Conservation (phyloP, 2,797 vertebrate species). For the Myotis vivesi region DNA sequence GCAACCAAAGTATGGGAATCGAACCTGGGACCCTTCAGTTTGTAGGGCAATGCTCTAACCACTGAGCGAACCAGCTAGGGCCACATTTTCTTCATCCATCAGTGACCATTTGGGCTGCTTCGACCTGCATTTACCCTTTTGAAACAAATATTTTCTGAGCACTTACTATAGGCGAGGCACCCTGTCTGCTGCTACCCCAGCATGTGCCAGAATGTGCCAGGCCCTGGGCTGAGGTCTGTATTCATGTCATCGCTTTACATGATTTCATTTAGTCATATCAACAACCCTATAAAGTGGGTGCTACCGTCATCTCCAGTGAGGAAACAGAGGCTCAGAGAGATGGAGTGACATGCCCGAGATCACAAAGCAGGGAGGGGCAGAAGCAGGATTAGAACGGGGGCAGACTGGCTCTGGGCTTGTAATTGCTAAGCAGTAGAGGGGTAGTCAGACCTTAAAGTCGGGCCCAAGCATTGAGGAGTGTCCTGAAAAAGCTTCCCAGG, state of each 20-base stretch:
- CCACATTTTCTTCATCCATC: not conserved
- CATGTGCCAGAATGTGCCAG: accelerated
- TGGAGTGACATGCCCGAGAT: accelerated
- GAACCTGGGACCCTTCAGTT: not conserved
- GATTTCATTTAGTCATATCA: not conserved
- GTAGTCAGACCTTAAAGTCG: not conserved
- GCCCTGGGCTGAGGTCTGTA: not conserved
- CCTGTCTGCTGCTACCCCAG: not conserved
- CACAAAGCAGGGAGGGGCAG: not conserved
- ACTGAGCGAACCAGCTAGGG: not conserved
- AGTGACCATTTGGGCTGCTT: not conserved
- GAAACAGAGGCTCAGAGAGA: not conserved
- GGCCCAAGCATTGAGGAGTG: not conserved
- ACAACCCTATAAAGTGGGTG: too few species aligned
- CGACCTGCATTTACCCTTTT: not conserved
- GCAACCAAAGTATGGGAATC: not conserved
- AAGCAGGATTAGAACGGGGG: not conserved
- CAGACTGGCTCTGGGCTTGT: not conserved
- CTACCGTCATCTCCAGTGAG: not conserved
- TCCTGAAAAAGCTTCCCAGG: not conserved
- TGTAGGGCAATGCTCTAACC: not conserved
- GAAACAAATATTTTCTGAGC: not conserved
- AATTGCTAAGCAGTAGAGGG: not conserved
- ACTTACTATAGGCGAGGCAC: not conserved
- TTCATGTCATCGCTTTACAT: not conserved